Evolutionary conservation across 2,797 vertebrate species (phyloP).

Genomic region (Adelosebastes latens): DNA sequence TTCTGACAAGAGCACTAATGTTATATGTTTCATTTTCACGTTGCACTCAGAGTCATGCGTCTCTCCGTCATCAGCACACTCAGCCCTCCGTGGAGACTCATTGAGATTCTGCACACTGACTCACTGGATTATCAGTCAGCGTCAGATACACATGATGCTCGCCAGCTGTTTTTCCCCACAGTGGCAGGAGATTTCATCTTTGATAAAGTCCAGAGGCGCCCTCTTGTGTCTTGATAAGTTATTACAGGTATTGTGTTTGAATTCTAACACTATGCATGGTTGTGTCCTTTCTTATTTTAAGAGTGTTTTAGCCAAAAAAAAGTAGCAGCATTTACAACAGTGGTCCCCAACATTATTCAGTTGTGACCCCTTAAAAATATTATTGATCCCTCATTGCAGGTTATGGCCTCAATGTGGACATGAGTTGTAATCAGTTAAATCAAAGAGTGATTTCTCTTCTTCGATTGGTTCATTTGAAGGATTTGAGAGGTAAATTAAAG

Average conservation of each 20-base stretch:
- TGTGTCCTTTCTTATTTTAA: not conserved
- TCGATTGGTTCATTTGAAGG: not conserved
- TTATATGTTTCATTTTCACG: not conserved
- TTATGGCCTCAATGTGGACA: not conserved
- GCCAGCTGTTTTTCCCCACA: not conserved
- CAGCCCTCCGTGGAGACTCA: not conserved
- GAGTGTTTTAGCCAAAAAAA: not conserved
- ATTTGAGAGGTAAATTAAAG: not conserved
- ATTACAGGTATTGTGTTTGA: constrained; percentile 31
- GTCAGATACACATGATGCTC: not conserved
- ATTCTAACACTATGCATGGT: not conserved
- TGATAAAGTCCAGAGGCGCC: constrained; percentile 34
- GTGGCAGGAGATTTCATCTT: not conserved
- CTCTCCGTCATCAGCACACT: constrained; percentile 14
- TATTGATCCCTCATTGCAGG: not conserved
- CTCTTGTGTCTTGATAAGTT: constrained; percentile 54
- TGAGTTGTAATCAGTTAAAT: not conserved
- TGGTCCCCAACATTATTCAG: not conserved
- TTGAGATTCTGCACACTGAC: constrained; percentile 3
- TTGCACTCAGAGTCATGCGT: not conserved
- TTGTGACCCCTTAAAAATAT: not conserved
- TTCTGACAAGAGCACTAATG: not conserved
- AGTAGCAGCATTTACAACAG: not conserved
- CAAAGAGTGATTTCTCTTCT: not conserved
- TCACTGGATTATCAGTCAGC: constrained; percentile 8